Percentiles rank a stretch among this genome's conserved stretches.
Conservation (phyloP, 1,140 invertebrate genomes). For the Meloidogyne chitwoodi region DNA sequence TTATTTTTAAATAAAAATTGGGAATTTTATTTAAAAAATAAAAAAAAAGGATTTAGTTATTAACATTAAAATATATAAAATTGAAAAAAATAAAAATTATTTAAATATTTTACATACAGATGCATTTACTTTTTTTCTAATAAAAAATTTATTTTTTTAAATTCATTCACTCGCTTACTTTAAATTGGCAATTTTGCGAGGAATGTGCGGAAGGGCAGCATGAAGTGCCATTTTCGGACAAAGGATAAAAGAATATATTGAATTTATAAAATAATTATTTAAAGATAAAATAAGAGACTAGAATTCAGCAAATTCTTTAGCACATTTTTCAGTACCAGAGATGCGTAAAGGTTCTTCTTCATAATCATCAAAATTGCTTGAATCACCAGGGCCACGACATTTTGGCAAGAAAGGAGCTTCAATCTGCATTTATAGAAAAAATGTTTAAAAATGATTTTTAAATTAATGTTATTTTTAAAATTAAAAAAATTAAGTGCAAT, state of each 20-base stretch:
- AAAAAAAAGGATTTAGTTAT: too few relatives aligned
- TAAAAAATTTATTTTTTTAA: background rate
- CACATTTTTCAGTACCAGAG: slow-evolving; percentile 92
- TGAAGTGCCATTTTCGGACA: background rate
- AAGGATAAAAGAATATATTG: background rate
- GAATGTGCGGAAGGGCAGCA: background rate
- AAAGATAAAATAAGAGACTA: background rate
- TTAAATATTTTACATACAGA: background rate
- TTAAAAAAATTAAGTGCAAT: too few relatives aligned
- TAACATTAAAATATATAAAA: too few relatives aligned
- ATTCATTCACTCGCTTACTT: background rate
- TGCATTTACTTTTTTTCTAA: background rate
- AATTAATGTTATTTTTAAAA: too few relatives aligned
- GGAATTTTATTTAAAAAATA: too few relatives aligned
- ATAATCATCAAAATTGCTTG: slow-evolving; percentile 96
- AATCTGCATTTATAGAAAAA: slow-evolving; percentile 62
- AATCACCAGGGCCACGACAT: slow-evolving; percentile 91
- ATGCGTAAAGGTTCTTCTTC: slow-evolving; percentile 94
- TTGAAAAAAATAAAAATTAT: too few relatives aligned
- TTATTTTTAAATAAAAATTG: too few relatives aligned
- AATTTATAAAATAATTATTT: background rate
- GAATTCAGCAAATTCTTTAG: slow-evolving; percentile 94
- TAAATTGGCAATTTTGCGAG: background rate
- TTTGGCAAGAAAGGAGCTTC: slow-evolving; percentile 94
- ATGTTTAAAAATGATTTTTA: too few relatives aligned